A percentile compares a stretch with the other conserved stretches of the same genome.
phyloP scores from a whole-genome alignment of 2,888 invertebrate genomes.

The Leucophora obtusa region DNA sequence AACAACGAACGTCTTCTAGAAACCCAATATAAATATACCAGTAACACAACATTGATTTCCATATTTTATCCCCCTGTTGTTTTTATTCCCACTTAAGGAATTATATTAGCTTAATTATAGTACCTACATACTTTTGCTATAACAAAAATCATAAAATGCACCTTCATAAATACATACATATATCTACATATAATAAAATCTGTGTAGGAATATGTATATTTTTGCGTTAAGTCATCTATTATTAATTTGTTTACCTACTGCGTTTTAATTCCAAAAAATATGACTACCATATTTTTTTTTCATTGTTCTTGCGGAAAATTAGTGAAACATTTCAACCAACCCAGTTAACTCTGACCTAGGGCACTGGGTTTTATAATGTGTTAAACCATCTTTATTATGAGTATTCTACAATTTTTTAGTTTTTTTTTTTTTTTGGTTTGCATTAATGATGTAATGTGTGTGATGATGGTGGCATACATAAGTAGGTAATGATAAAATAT shows the following conservation, averaged over 20 bases:
- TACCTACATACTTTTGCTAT: too few species aligned
- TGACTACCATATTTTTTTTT: neutral
- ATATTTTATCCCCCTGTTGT: too few species aligned
- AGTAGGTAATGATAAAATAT: constrained; percentile 35
- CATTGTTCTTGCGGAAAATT: neutral
- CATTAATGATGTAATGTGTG: too few species aligned
- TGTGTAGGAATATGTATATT: neutral
- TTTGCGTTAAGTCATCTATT: constrained; percentile 20
- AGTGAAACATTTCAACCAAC: constrained; percentile 10
- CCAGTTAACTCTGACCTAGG: constrained; percentile 54
- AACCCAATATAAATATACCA: too few species aligned
- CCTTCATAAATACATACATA: too few species aligned
- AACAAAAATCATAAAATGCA: too few species aligned
- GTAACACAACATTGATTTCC: too few species aligned
- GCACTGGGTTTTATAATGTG: constrained; percentile 44
- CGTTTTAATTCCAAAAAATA: constrained; percentile 23
- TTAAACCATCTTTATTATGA: constrained; percentile 14
- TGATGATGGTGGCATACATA: neutral
- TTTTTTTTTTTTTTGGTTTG: too few species aligned
- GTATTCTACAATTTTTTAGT: neutral
- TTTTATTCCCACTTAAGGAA: too few species aligned
- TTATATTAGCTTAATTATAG: too few species aligned
- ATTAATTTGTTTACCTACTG: constrained; percentile 29
- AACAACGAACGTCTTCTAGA: too few species aligned
- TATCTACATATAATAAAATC: too few species aligned